Evolutionary conservation across 92 coral and sea anemone genomes (phyloP).

Genomic region (Montipora capitata): DNA sequence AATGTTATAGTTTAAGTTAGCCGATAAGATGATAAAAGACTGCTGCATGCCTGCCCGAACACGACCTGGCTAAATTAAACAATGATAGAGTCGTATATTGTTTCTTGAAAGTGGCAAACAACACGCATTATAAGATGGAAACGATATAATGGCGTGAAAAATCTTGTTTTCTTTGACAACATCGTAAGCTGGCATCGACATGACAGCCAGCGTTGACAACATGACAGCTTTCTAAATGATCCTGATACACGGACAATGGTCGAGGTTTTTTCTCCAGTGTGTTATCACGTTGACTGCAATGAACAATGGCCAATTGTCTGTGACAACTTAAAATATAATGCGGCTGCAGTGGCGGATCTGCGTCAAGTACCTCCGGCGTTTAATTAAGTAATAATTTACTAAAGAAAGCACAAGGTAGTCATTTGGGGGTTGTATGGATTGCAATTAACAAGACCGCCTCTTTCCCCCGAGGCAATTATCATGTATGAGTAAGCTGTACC

Average conservation of each 20-base stretch:
- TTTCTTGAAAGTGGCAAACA: not conserved
- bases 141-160: constrained; percentile 16
- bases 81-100: constrained; percentile 3
- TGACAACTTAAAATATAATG: too few species aligned
- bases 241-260: not conserved
- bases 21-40: not conserved
- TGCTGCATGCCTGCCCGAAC: constrained; percentile 15
- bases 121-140: not conserved
- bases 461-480: not conserved
- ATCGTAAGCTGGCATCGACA: not conserved
- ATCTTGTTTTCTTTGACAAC: constrained; percentile 17
- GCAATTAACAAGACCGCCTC: too few species aligned
- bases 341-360: not conserved
- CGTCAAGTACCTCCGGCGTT: not conserved
- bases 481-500: too few species aligned
- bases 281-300: not conserved
- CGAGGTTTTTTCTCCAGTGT: not conserved
- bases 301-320: not conserved
- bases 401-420: not conserved
- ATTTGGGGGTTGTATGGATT: too few species aligned
- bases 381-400: too few species aligned
- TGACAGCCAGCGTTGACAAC: not conserved
- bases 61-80: constrained; percentile 5
- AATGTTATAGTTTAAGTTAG: not conserved
- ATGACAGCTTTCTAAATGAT: not conserved